Conservation (phyloP, 2,888 invertebrate genomes). For the Chrysotoxum bicinctum region DNA sequence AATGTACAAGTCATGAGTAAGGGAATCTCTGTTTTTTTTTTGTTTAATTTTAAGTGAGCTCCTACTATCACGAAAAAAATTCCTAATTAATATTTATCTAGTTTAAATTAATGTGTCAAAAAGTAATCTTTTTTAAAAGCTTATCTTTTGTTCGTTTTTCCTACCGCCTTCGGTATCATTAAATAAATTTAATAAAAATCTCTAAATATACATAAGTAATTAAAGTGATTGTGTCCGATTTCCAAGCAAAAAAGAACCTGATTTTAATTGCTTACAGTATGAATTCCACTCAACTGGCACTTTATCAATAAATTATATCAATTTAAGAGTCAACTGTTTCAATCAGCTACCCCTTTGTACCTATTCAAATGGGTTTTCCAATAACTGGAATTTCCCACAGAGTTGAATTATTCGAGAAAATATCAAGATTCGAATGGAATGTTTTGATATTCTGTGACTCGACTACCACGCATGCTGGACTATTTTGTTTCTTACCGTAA, state of each 20-base stretch:
- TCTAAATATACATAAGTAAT: constrained; percentile 21
- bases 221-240: constrained; percentile 44
- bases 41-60: not conserved
- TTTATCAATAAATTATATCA: constrained; percentile 37
- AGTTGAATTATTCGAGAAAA: constrained; percentile 33
- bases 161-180: constrained; percentile 2
- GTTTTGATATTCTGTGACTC: not conserved
- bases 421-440: constrained; percentile 50
- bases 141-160: constrained; percentile 35
- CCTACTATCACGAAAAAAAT: not conserved
- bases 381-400: constrained; percentile 39
- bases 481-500: constrained; percentile 40
- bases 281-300: constrained; percentile 18
- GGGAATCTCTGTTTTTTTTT: constrained; percentile 18
- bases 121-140: constrained; percentile 13
- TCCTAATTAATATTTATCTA: constrained; percentile 4
- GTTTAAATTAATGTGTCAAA: constrained; percentile 29
- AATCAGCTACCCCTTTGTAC: not conserved
- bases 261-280: constrained; percentile 39
- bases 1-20: not conserved
- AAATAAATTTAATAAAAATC: constrained; percentile 36
- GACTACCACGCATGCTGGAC: constrained; percentile 57
- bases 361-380: constrained; percentile 27
- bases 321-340: not conserved
- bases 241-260: constrained; percentile 26